Evolutionary conservation across 2,113 vertebrate genomes (phyloP).

Genomic region (Emydocephalus ijimae): DNA sequence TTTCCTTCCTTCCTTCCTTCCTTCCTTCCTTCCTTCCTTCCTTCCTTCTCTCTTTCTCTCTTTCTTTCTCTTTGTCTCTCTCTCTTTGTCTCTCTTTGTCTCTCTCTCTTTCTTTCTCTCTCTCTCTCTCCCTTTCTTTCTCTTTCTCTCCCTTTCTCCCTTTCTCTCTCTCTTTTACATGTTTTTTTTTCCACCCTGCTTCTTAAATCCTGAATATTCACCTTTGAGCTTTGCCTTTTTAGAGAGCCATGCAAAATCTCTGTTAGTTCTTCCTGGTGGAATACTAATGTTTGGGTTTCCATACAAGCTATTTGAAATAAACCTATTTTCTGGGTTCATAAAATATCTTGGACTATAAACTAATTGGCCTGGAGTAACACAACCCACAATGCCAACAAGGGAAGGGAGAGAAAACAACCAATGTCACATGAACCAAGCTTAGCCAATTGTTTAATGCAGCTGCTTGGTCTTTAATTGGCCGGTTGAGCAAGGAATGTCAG

Average conservation of each 20-base stretch:
- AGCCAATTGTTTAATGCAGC: not conserved
- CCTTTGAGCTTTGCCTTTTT: not conserved
- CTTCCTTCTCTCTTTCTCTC: too few species aligned
- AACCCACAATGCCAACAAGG: not conserved
- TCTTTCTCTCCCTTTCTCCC: rapidly evolving
- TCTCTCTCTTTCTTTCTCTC: too few species aligned
- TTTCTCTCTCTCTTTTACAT: not conserved
- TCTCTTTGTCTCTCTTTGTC: too few species aligned
- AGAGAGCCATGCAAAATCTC: not conserved
- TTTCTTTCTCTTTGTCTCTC: too few species aligned
- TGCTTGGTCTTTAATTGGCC: not conserved
- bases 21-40: too few species aligned
- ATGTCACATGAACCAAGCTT: not conserved
- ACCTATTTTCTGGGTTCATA: not conserved
- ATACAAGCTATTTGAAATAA: not conserved
- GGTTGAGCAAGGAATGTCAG: not conserved
- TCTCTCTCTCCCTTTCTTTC: not conserved
- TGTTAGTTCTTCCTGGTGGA: not conserved
- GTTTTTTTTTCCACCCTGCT: not conserved
- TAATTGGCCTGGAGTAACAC: not conserved
- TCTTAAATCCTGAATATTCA: not conserved
- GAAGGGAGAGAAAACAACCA: not conserved
- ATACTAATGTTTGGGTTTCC: not conserved
- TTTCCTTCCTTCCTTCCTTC: too few species aligned
- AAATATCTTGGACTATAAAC: not conserved